phyloP scores from a whole-genome alignment of 2,888 invertebrate species.

The Megamerina dolium region DNA sequence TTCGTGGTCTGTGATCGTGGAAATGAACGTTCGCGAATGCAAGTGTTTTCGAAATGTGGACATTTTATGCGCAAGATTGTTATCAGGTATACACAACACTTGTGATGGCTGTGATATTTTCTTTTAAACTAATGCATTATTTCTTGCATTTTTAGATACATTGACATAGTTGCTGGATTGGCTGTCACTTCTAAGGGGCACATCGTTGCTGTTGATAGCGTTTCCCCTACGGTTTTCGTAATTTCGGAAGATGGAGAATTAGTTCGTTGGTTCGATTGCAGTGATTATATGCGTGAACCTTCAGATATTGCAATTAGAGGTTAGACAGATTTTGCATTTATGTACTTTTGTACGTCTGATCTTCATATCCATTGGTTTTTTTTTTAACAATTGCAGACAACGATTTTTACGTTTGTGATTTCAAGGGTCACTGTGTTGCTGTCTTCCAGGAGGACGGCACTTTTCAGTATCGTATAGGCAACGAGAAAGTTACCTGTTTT shows the following conservation, averaged over 20 bases:
- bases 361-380: too few relatives aligned
- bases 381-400: too few relatives aligned
- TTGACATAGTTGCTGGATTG: slow-evolving; percentile 88
- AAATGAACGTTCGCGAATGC: slow-evolving; percentile 94
- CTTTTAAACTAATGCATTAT: neutral
- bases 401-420: slow-evolving; percentile 95
- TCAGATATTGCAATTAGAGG: slow-evolving; percentile 95
- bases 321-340: slow-evolving; percentile 41
- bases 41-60: slow-evolving; percentile 92
- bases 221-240: slow-evolving; percentile 93
- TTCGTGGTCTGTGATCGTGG: slow-evolving; percentile 97
- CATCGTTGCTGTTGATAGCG: slow-evolving; percentile 95
- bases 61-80: slow-evolving; percentile 95
- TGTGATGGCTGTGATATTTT: neutral
- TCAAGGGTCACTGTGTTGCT: slow-evolving; percentile 96
- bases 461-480: slow-evolving; percentile 88
- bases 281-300: slow-evolving; percentile 95
- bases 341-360: neutral
- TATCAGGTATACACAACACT: slow-evolving; percentile 50
- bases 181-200: slow-evolving; percentile 88
- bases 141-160: slow-evolving; percentile 55
- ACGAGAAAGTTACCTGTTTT: slow-evolving; percentile 92
- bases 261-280: slow-evolving; percentile 95
- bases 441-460: slow-evolving; percentile 90
- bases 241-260: slow-evolving; percentile 88